Evolutionary conservation across 2,113 vertebrate species (phyloP).

Genomic region (Trichomycterus rosablanca): DNA sequence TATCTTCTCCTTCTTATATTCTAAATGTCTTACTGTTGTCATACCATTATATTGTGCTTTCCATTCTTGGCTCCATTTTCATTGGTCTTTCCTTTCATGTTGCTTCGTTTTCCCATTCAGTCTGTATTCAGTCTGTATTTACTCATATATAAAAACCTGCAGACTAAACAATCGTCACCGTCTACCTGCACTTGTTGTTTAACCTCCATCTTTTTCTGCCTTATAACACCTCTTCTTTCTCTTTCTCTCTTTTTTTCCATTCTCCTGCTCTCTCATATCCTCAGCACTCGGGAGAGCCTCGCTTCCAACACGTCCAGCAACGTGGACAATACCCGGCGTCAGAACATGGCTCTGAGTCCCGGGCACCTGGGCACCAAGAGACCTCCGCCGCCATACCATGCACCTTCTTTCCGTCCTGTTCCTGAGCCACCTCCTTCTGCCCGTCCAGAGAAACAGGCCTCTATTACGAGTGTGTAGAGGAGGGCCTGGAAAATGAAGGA

Average conservation of each 20-base stretch:
- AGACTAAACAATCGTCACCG: not conserved
- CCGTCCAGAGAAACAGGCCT: conserved; percentile 95
- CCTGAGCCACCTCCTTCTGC: conserved; percentile 76
- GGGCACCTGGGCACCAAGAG: conserved; percentile 78
- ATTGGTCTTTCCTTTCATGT: too few species aligned
- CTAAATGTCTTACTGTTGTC: too few species aligned
- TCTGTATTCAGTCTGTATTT: not conserved
- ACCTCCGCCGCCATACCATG: conserved; percentile 69
- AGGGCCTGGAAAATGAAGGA: not conserved
- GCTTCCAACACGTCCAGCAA: conserved; percentile 98
- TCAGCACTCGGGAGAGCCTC: conserved; percentile 94
- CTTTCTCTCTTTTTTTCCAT: conserved; percentile 36
- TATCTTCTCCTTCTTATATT: too few species aligned
- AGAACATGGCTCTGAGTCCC: conserved; percentile 90
- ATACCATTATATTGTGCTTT: not conserved
- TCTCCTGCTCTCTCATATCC: conserved; percentile 32
- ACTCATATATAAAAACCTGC: not conserved
- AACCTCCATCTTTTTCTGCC: conserved; percentile 21
- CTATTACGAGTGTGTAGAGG: conserved; percentile 91
- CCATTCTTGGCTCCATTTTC: not conserved
- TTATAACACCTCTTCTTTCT: conserved; percentile 29
- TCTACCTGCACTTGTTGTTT: conserved; percentile 22
- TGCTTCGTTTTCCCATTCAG: not conserved
- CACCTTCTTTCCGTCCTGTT: conserved; percentile 75
- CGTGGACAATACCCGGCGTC: conserved; percentile 92